These are phyloP conservation scores for Fistularia tabacaria DNA, from an alignment of 2,797 vertebrate species.

Conservation along the genomic window DNA sequence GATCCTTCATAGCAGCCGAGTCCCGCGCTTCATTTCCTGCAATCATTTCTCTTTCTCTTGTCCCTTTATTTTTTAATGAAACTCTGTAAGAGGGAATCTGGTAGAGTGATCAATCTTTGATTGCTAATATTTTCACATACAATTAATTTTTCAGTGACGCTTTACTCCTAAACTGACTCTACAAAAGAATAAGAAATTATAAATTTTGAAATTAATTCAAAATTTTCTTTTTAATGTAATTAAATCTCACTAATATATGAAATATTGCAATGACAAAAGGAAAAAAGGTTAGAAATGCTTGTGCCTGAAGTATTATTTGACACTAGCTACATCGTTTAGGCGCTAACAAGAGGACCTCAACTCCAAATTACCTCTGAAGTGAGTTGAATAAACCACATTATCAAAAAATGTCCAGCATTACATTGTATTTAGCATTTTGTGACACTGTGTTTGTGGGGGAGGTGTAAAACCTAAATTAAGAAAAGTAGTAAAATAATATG, in stretches of 20 bases:
- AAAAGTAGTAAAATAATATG: no score
- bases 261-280: not conserved
- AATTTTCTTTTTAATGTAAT: conserved; percentile 2
- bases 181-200: not conserved
- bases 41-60: conserved; percentile 26
- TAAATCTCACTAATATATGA: not conserved
- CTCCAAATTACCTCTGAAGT: no score
- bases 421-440: no score
- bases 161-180: not conserved
- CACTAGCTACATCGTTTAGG: not conserved
- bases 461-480: no score
- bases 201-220: not conserved
- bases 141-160: conserved; percentile 17
- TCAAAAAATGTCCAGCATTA: no score
- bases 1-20: conserved; percentile 22
- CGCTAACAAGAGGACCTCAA: no score
- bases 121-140: conserved; percentile 18
- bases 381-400: no score
- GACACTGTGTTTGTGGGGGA: no score
- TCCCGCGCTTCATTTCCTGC: conserved; percentile 44
- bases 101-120: conserved; percentile 7
- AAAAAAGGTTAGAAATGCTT: no score
- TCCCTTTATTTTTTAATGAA: conserved; percentile 33
- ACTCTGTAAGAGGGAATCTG: conserved; percentile 8
- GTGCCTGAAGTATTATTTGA: no score